A percentile compares a stretch with the other conserved stretches of the same genome.
Conservation (phyloP, 2,888 invertebrate species). For the Hyppa rectilinea region DNA sequence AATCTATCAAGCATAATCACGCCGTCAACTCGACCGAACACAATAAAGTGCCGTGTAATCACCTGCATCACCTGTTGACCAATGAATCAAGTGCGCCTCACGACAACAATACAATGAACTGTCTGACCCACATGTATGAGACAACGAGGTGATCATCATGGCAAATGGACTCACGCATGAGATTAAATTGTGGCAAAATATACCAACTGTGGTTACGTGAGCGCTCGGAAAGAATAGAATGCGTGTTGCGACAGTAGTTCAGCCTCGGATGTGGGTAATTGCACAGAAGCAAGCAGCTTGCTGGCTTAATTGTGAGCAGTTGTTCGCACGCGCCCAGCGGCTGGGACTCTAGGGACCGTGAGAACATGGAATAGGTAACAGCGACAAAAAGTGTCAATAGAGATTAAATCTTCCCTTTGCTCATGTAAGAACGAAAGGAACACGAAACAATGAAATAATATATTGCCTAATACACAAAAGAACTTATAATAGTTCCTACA, state of each 20-base stretch:
- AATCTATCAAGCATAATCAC: conserved; percentile 43
- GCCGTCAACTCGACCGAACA: conserved; percentile 40
- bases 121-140: conserved; percentile 78
- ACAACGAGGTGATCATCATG: conserved; percentile 74
- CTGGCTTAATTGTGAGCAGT: conserved; percentile 75
- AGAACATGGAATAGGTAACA: conserved; percentile 77
- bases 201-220: conserved; percentile 81
- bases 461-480: conserved; percentile 78
- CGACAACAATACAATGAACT: conserved; percentile 65
- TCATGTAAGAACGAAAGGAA: conserved; percentile 76
- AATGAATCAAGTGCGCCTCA: conserved; percentile 58
- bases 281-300: conserved; percentile 74
- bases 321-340: conserved; percentile 80
- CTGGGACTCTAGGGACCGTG: conserved; percentile 77
- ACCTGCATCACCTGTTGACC: conserved; percentile 62
- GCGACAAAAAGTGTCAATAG: conserved; percentile 77
- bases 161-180: conserved; percentile 65
- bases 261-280: conserved; percentile 84
- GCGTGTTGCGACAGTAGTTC: conserved; percentile 82
- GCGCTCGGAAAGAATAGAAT: conserved; percentile 81
- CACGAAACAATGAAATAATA: conserved; percentile 83
- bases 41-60: conserved; percentile 49
- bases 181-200: conserved; percentile 72
- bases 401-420: conserved; percentile 78
- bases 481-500: conserved; percentile 47